These are phyloP conservation scores for Carollia perspicillata DNA, from an alignment of 2,113 vertebrate genomes.

Conservation along the genomic window DNA sequence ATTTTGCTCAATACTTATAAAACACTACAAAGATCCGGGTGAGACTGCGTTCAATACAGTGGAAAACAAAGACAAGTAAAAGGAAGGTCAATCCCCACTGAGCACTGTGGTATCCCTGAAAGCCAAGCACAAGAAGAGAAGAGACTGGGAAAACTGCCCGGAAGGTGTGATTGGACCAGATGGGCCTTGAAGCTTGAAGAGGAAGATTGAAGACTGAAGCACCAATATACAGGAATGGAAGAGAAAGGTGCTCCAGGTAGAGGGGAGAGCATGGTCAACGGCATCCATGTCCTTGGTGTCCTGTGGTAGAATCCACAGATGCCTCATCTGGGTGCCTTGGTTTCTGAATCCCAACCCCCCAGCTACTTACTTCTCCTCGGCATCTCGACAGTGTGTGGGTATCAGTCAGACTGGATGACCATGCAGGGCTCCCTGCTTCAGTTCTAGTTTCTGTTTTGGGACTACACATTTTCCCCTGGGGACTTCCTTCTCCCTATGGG, in stretches of 20 bases:
- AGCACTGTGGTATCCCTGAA: neutral
- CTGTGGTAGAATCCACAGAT: neutral
- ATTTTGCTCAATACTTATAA: neutral
- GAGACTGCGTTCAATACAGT: neutral
- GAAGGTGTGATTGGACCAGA: neutral
- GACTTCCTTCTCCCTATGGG: neutral
- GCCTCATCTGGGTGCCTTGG: neutral
- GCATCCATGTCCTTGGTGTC: neutral
- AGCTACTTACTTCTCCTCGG: too few relatives aligned
- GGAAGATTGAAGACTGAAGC: too few relatives aligned
- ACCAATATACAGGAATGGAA: fast-evolving
- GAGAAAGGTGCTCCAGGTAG: neutral
- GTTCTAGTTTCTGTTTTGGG: neutral
- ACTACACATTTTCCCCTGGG: neutral
- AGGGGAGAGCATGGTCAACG: neutral
- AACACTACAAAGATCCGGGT: neutral
- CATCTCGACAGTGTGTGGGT: neutral
- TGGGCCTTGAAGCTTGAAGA: neutral
- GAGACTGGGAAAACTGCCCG: neutral
- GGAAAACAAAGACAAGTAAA: neutral
- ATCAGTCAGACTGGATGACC: neutral
- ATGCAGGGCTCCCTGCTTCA: neutral
- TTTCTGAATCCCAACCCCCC: neutral
- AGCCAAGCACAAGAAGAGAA: too few relatives aligned
- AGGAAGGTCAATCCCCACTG: neutral